phyloP scores from a whole-genome alignment of 2,797 vertebrate species.

The Benthosema pterotum region DNA sequence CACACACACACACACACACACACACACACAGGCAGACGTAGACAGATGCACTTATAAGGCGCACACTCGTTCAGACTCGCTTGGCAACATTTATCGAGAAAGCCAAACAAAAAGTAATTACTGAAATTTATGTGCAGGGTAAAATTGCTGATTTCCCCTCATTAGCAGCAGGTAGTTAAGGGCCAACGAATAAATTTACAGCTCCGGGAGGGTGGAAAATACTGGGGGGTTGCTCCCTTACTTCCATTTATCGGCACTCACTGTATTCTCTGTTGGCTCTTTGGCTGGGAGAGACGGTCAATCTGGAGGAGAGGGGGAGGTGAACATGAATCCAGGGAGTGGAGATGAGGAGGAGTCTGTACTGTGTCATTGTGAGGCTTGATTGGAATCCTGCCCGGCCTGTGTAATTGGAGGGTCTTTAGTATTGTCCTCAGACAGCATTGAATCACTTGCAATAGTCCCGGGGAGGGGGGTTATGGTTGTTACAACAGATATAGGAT shows the following conservation, averaged over 20 bases:
- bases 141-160: constrained; percentile 68
- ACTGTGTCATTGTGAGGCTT: constrained; percentile 46
- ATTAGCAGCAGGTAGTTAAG: constrained; percentile 70
- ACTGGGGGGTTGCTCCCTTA: constrained; percentile 29
- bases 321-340: constrained; percentile 26
- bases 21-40: not conserved
- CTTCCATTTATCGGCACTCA: constrained; percentile 5
- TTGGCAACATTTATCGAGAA: constrained; percentile 49
- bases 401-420: constrained; percentile 50
- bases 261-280: constrained; percentile 45
- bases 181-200: constrained; percentile 51
- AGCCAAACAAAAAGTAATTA: constrained; percentile 71
- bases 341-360: constrained; percentile 61
- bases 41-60: not conserved
- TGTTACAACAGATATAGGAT: too few species aligned
- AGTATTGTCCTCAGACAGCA: not conserved
- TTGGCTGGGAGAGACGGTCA: constrained; percentile 37
- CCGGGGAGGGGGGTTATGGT: too few species aligned
- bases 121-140: constrained; percentile 65
- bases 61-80: constrained; percentile 53
- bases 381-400: constrained; percentile 62
- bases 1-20: not conserved
- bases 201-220: not conserved
- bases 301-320: constrained; percentile 44
- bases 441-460: too few species aligned